phyloP scores from a whole-genome alignment of 35 echinoderm and acorn worm genomes.

The Eucidaris tribuloides region DNA sequence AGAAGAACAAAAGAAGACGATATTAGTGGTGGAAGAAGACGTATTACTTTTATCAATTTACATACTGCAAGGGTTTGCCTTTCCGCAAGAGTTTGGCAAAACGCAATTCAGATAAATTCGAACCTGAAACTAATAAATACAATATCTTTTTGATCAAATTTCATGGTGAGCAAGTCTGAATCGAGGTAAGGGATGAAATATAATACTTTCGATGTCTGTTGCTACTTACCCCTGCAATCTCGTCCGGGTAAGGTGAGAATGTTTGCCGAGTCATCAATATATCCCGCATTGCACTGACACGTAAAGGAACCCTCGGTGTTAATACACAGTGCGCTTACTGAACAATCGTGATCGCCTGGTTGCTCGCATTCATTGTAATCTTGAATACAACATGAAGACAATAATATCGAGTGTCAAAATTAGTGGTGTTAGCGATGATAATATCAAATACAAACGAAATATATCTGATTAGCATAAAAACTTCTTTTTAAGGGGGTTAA shows the following conservation, averaged over 20 bases:
- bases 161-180: no score
- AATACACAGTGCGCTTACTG: slow-evolving; percentile 26
- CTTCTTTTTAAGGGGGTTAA: not conserved
- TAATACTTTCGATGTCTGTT: no score
- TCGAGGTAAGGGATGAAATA: no score
- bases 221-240: slow-evolving; percentile 42
- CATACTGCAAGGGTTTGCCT: no score
- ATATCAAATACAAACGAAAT: not conserved
- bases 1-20: no score
- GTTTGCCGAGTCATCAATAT: slow-evolving; percentile 9
- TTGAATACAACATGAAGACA: not conserved
- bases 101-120: no score
- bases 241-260: slow-evolving; percentile 12
- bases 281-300: slow-evolving; percentile 38
- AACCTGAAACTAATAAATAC: no score
- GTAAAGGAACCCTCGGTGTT: slow-evolving; percentile 46
- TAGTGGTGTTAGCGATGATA: not conserved
- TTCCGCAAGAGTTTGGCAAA: no score
- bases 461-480: not conserved
- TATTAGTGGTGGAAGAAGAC: no score
- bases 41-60: no score
- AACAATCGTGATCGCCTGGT: slow-evolving; percentile 31
- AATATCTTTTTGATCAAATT: no score
- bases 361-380: slow-evolving; percentile 54
- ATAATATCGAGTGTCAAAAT: not conserved